Base-by-base conservation (phyloP, 2,888 invertebrate genomes). In the Thyatira batis region DNA sequence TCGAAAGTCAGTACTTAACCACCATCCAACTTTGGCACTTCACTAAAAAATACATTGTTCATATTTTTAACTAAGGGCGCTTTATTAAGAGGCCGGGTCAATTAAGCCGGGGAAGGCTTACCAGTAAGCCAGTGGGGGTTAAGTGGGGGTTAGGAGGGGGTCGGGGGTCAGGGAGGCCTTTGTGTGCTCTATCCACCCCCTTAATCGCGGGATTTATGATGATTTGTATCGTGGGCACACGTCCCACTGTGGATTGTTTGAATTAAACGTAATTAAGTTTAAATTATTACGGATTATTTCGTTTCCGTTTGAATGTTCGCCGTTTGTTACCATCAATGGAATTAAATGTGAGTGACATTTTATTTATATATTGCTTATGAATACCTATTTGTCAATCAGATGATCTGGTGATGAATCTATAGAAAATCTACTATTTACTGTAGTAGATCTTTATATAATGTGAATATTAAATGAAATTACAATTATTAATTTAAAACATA, bases 171-270 rank as follows among this genome's bases (percentile, higher is more conserved):
- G 28, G 45, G 13, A 49, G 60, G 61, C 63, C 67, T 61, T 53
- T 65, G 69, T 61, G 60, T 60, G 39, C 64, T 63, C 57, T 65
- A 69, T 66, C 65, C 62, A 57, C 72, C 61, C 61, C 67, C 63
- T 68, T 74, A 74, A 74, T 74, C 73, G 63, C 54, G 58, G 74
- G 72, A 73, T 78, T 78, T 73, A 70, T 69, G 69, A 72, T 71
- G 77, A 78, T 78, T 76, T 71, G 69, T 73, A 55, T 58, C 4
- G n/a, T n/a, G 25, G n/a, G 8, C 25, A 45, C 9, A 27, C 48
- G 13, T 48, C 25, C 28, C 48, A 5, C 28, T 27, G 48, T 20
- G 17, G 8, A 27, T 25, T 17, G 27, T 27, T 48, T 27, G 5
- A 46, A 67, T 67, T 67, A 53, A 57, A 58, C 53, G 49, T 61